These are phyloP conservation scores for Mesoligia furuncula DNA, from an alignment of 2,888 invertebrate species.

Conservation along the genomic window DNA sequence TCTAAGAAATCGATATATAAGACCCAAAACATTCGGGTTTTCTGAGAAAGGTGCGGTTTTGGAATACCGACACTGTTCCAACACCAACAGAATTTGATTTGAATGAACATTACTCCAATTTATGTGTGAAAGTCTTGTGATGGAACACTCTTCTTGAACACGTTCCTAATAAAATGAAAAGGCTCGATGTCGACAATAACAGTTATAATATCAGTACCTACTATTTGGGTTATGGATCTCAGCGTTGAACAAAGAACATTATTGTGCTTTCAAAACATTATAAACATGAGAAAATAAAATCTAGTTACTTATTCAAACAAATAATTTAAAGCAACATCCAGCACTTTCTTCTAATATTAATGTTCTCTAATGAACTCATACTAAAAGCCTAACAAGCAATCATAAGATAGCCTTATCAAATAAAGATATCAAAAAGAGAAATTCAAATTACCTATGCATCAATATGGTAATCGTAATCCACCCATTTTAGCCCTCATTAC, in stretches of 20 bases:
- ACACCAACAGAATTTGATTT: conserved; percentile 47
- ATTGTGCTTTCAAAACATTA: conserved; percentile 4
- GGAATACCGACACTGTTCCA: conserved; percentile 42
- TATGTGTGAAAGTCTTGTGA: conserved; percentile 24
- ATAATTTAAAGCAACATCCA: conserved; percentile 24
- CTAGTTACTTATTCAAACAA: conserved; percentile 29
- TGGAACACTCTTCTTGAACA: neutral
- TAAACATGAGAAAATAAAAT: neutral
- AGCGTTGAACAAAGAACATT: neutral
- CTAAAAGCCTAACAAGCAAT: conserved; percentile 57
- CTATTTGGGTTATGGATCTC: neutral
- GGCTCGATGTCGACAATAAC: neutral
- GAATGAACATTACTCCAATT: conserved; percentile 45
- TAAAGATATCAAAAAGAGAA: conserved; percentile 58
- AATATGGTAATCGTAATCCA: conserved; percentile 60
- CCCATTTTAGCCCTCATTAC: conserved; percentile 61
- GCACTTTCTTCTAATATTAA: conserved; percentile 45
- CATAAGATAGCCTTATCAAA: conserved; percentile 52
- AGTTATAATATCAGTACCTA: neutral
- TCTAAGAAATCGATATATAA: conserved; percentile 62
- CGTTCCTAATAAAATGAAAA: conserved; percentile 14
- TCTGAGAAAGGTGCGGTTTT: conserved; percentile 60
- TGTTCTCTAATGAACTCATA: conserved; percentile 49
- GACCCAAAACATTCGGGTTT: conserved; percentile 58
- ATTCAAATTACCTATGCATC: conserved; percentile 58